These are phyloP conservation scores for Progne subis DNA, from an alignment of 2,113 vertebrate species.

Conservation along the genomic window DNA sequence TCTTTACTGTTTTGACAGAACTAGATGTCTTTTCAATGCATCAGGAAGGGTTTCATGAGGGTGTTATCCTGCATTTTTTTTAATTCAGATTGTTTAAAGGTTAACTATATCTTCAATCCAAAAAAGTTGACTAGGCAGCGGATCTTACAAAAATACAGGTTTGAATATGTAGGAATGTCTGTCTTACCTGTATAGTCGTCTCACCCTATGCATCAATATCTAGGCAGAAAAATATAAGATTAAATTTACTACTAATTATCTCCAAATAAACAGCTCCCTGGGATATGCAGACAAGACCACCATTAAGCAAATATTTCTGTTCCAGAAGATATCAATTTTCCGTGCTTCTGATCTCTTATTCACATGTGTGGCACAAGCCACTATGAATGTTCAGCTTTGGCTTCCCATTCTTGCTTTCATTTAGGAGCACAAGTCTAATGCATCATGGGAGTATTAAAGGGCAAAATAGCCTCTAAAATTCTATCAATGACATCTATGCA, in stretches of 20 bases:
- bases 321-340: background rate
- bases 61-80: background rate
- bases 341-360: background rate
- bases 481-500: background rate
- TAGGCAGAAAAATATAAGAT: background rate
- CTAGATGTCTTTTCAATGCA: background rate
- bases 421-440: background rate
- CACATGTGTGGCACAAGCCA: background rate
- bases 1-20: background rate
- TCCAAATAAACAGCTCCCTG: background rate
- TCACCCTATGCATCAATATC: background rate
- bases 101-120: background rate
- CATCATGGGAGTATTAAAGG: background rate
- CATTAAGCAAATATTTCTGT: background rate
- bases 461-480: background rate
- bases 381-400: background rate
- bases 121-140: background rate
- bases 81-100: background rate
- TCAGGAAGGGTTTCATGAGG: background rate
- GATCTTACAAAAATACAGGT: background rate
- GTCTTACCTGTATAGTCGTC: background rate
- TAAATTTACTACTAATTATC: background rate
- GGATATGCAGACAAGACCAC: background rate
- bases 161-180: background rate
- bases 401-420: background rate